These are phyloP conservation scores for Anguilla anguilla DNA, from an alignment of 2,797 vertebrate genomes.

Conservation along the genomic window DNA sequence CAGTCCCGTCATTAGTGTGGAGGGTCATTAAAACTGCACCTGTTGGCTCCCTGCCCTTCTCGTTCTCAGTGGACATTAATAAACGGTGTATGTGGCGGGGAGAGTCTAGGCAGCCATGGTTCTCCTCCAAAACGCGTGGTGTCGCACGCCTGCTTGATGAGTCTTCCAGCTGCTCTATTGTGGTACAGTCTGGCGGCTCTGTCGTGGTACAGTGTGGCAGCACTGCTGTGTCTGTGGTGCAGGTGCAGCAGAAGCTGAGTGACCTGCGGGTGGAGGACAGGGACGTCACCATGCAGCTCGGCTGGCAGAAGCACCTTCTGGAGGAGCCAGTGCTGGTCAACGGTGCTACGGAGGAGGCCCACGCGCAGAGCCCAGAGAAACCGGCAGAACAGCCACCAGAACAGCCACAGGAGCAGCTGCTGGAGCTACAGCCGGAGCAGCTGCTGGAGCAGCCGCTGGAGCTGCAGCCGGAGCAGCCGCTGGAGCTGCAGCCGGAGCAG, in stretches of 20 bases:
- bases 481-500: conserved; percentile 32
- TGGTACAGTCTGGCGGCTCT: background rate
- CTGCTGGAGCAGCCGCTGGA: conserved; percentile 48
- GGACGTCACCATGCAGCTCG: conserved; percentile 77
- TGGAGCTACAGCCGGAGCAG: conserved; percentile 38
- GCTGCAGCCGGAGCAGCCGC: conserved; percentile 39
- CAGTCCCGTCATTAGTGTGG: conserved; percentile 4
- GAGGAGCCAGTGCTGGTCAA: conserved; percentile 85
- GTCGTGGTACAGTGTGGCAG: background rate
- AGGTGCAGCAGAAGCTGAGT: conserved; percentile 86
- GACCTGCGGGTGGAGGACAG: conserved; percentile 85
- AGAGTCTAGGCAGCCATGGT: too few relatives aligned
- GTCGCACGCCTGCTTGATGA: too few relatives aligned
- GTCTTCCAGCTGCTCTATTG: background rate
- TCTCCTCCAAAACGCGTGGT: too few relatives aligned
- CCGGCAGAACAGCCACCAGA: conserved; percentile 29
- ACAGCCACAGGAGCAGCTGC: background rate
- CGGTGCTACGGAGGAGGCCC: conserved; percentile 63
- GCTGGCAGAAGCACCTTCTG: conserved; percentile 84
- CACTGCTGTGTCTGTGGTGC: conserved; percentile 16
- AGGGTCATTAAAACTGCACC: background rate
- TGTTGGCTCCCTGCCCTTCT: background rate
- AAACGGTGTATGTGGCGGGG: background rate
- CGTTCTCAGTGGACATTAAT: background rate
- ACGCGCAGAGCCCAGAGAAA: conserved; percentile 46